Percentiles rank a stretch among this genome's conserved stretches.
Conservation (phyloP, 2,888 invertebrate genomes). For the Eristalis pertinax region DNA sequence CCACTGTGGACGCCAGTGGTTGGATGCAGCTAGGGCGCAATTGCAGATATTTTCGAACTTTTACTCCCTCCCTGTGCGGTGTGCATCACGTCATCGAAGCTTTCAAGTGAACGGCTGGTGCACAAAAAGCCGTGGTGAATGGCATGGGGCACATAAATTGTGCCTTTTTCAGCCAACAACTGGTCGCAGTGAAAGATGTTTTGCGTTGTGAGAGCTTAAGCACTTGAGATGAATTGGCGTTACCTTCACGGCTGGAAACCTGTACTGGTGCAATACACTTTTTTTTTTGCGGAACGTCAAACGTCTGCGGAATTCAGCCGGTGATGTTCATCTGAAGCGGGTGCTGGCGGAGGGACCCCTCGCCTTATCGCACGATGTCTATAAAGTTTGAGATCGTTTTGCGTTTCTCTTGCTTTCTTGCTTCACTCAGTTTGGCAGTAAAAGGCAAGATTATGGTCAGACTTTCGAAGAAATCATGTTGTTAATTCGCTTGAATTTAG, state of each 20-base stretch:
- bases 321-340: too few species aligned
- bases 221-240: background rate
- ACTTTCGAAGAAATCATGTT: conserved; percentile 9
- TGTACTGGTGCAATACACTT: background rate
- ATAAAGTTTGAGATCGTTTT: background rate
- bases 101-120: conserved; percentile 24
- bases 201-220: background rate
- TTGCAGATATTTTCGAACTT: conserved; percentile 47
- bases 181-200: background rate
- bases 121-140: background rate
- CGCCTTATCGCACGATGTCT: background rate
- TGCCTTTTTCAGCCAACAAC: background rate
- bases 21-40: conserved; percentile 57
- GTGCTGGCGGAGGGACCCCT: background rate
- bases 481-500: background rate
- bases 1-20: conserved; percentile 28
- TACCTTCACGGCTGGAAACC: background rate
- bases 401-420: background rate
- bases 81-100: conserved; percentile 61
- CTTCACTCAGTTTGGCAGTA: background rate
- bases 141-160: background rate
- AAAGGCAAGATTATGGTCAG: conserved; percentile 4
- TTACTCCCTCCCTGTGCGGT: conserved; percentile 6
- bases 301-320: background rate
- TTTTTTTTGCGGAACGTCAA: background rate